Evolutionary conservation across 1,140 invertebrate species (phyloP), one percentile per base, ranked within the genome.

Genomic region (Antheraea pernyi): DNA sequence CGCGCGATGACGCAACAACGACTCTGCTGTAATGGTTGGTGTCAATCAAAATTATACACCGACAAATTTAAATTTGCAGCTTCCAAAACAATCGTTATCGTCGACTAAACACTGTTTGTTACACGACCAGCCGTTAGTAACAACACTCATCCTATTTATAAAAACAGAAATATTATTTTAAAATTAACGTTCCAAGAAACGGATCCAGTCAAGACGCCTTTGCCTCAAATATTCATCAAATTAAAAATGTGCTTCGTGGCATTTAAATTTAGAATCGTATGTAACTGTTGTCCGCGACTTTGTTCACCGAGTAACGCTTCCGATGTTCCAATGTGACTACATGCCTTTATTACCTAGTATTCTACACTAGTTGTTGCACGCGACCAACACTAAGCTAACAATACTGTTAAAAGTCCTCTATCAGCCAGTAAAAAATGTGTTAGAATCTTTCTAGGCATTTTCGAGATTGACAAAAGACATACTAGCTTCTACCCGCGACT

Each of bases 11-110:
- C 89, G 88, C 84, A 91, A 91, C 84, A 80, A 79, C 81, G 82
- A 84, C 83, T 82, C 82, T 78, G 77, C 84, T 82, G 86, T 91
- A 91, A 91, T 91, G 88, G 89, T 83, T 77, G 86, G 84, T 91
- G 89, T 91, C 89, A 91, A 91, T 91, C 89, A 91, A 91, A 91
- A 91, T 91, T 89, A 91, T 83, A 88, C 71, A 77, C 74, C 79
- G 82, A 88, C 88, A 87, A 88, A 88, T 80, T 88, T 84, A 77
- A 80, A 78, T 78, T 75, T 83, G 74, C 81, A 73, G 76, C 67
- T 70, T 68, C 71, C 71, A 76, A 83, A 79, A 74, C 70, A 79
- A 73, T 73, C 73, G 72, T 68, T 69, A 70, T 42, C 16, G 16
- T 53, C 5, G 22, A 53, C 11, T 53, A 16, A 53, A 53, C 46